phyloP scores from a whole-genome alignment of 2,113 vertebrate genomes.

The Ploceus nigricollis region DNA sequence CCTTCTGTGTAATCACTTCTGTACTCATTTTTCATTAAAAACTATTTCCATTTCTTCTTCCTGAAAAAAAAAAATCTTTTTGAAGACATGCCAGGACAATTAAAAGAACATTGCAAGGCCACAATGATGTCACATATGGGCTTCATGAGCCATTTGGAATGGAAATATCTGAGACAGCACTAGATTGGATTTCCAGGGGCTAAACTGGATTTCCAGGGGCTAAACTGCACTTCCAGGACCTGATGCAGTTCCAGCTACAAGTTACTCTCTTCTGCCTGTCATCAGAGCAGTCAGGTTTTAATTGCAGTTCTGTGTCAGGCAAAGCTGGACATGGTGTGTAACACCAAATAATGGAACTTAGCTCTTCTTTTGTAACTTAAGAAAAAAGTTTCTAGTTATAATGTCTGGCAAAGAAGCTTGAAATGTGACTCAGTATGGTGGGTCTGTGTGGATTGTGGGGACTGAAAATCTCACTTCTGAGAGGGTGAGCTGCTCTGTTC shows the following conservation, averaged over 20 bases:
- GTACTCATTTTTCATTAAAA: not conserved
- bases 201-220: not conserved
- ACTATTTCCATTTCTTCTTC: constrained; percentile 16
- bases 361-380: not conserved
- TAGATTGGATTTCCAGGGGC: not conserved
- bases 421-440: not conserved
- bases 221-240: not conserved
- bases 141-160: not conserved
- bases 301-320: not conserved
- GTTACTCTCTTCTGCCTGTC: not conserved
- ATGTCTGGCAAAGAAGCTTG: not conserved
- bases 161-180: not conserved
- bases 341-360: not conserved
- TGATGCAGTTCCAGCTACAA: not conserved
- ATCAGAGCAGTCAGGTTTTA: not conserved
- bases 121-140: not conserved
- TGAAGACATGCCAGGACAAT: not conserved
- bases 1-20: not conserved
- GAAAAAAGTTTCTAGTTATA: not conserved
- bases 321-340: not conserved
- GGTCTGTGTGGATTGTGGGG: not conserved
- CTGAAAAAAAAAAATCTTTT: not conserved
- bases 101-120: not conserved
- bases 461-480: not conserved
- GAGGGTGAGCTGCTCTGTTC: not conserved